Evolutionary conservation across 2,888 invertebrate genomes (phyloP), one percentile per base, ranked within the genome.

Genomic region (Pomacea canaliculata): DNA sequence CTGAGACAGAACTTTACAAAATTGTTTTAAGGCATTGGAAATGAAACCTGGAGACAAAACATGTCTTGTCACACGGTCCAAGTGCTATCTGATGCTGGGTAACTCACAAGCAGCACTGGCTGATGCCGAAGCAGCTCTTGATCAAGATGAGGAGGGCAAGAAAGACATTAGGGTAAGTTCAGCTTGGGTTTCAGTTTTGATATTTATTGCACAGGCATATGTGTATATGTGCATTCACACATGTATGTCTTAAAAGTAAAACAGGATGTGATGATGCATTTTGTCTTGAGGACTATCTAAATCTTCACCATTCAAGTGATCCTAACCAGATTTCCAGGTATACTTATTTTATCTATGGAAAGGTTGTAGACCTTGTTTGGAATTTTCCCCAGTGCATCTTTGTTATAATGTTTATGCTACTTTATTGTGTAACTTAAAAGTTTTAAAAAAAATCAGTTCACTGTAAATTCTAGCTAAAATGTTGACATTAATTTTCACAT

Each of bases 1-100:
- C 23, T 23, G 23, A 23, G 23, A 23, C 23, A 23, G 23, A 23
- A 23, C 23, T 23, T 23, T 23, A 23, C 23, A 23, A 23, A 23
- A 23, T 23, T 23, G 23, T 23, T 37, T 56, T 12, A 69, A 90
- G 90, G 89, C 97, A 0, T 92, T 98, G 81, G 97, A 97, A 84
- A 91, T 97, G 73, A 95, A 96, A 86, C 94, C 95, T 37, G 94
- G 94, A 80, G 96, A 97, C 87, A 95, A 95, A 87, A 95, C 95
- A 83, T 96, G 96, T 0, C 92, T 97, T 82, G 95, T 97, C 16
- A 95, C 96, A 0, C 93, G 97, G 76, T 96, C 97, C 90, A 96
- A 95, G 91, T 98, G 98, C 89, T 94, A 96, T 89, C 92, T 97
- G 37, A 93, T 96, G 4, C 92, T 97, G n/a, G 97, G 97, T 1